phyloP scores from a whole-genome alignment of 2,888 invertebrate species.

The Callosobruchus maculatus region DNA sequence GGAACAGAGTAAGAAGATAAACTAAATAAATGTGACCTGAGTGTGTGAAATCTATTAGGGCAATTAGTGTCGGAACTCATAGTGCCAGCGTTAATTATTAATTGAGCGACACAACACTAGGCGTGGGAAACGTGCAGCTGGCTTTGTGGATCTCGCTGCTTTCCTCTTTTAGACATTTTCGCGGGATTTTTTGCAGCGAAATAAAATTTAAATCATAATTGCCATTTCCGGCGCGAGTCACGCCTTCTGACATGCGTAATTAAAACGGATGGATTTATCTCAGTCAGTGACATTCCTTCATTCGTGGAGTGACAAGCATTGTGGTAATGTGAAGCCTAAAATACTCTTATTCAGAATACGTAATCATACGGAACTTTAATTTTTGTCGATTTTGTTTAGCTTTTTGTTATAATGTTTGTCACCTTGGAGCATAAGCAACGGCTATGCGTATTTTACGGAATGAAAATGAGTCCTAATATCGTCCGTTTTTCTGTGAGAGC shows the following conservation, averaged over 20 bases:
- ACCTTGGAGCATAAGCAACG: no score
- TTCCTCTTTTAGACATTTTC: background rate
- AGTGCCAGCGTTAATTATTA: background rate
- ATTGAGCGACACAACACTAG: background rate
- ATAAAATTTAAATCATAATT: background rate
- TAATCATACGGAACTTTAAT: no score
- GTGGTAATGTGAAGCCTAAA: no score
- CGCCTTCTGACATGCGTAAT: background rate
- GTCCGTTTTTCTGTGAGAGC: no score
- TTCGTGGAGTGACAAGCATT: no score
- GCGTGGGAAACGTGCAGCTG: background rate
- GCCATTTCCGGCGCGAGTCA: background rate
- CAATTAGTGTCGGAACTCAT: background rate
- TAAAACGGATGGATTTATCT: background rate
- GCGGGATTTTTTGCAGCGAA: background rate
- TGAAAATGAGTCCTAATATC: no score
- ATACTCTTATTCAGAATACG: no score
- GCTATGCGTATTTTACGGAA: no score
- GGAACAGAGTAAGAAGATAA: background rate
- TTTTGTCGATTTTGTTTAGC: no score
- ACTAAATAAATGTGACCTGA: conserved; percentile 2
- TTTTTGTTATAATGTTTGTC: no score
- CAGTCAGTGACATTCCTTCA: background rate
- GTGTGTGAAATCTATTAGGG: conserved; percentile 2
- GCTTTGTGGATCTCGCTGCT: background rate